Evolutionary conservation across 1,140 invertebrate species (phyloP).

Genomic region (Solenopsis fugax): DNA sequence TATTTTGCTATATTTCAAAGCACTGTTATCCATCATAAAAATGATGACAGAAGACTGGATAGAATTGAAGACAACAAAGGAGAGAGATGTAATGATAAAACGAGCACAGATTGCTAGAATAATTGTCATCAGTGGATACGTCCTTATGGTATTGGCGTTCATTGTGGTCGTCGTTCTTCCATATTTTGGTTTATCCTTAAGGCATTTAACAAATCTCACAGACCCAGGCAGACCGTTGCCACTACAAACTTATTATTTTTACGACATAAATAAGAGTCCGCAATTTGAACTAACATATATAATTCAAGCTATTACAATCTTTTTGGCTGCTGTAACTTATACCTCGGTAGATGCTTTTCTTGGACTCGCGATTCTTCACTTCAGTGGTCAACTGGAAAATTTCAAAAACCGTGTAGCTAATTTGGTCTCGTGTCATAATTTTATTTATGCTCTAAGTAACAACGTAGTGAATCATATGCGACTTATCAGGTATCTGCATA

Average conservation of each 20-base stretch:
- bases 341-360: constrained; percentile 42
- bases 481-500: constrained; percentile 43
- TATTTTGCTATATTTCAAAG: constrained; percentile 34
- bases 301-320: constrained; percentile 38
- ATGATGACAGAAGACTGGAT: constrained; percentile 41
- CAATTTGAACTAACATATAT: constrained; percentile 32
- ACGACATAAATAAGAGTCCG: constrained; percentile 22
- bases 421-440: constrained; percentile 9
- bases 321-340: constrained; percentile 33
- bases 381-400: constrained; percentile 53
- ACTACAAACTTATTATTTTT: constrained; percentile 46
- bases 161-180: constrained; percentile 18
- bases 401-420: constrained; percentile 4
- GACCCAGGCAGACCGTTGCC: constrained; percentile 15
- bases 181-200: constrained; percentile 20
- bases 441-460: not conserved
- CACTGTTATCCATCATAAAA: constrained; percentile 18
- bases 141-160: constrained; percentile 36
- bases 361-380: constrained; percentile 27
- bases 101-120: constrained; percentile 7
- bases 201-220: constrained; percentile 35
- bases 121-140: constrained; percentile 33
- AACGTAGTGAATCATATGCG: constrained; percentile 14
- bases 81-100: constrained; percentile 28
- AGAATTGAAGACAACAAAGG: constrained; percentile 3